A percentile compares a stretch with the other conserved stretches of the same genome.
These are phyloP conservation scores for Hippocampus mohnikei DNA, from an alignment of 2,113 vertebrate genomes.

Conservation along the genomic window DNA sequence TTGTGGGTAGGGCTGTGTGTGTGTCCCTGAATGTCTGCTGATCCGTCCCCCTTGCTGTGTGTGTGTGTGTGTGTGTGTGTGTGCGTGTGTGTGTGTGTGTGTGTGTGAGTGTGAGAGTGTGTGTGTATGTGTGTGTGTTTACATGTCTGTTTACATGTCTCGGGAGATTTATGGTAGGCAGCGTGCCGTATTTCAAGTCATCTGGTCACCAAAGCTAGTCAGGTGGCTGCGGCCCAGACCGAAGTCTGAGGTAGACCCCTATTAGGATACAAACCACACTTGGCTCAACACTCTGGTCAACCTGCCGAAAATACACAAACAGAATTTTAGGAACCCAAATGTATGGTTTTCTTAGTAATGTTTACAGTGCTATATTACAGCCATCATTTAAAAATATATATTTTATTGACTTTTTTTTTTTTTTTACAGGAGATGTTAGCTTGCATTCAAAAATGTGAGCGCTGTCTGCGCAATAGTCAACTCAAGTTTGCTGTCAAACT, in stretches of 20 bases:
- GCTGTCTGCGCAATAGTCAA: too few species aligned
- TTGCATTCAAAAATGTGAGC: too few species aligned
- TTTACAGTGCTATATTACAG: not conserved
- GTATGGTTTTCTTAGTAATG: not conserved
- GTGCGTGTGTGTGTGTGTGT: not conserved
- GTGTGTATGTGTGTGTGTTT: too few species aligned
- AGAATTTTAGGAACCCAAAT: constrained; percentile 34
- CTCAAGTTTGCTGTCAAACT: too few species aligned
- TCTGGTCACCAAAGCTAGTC: constrained; percentile 59
- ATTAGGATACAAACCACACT: constrained; percentile 58
- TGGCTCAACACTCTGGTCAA: constrained; percentile 35
- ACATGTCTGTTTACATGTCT: constrained; percentile 56
- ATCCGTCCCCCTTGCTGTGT: constrained; percentile 13
- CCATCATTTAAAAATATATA: too few species aligned
- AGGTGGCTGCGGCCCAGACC: constrained; percentile 54
- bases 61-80: not conserved
- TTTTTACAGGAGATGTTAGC: too few species aligned
- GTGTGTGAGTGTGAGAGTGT: constrained; percentile 5
- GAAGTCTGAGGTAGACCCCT: constrained; percentile 49
- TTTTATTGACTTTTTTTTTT: not conserved
- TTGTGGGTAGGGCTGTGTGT: not conserved
- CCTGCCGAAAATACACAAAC: constrained; percentile 32
- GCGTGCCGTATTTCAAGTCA: constrained; percentile 56
- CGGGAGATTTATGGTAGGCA: constrained; percentile 54
- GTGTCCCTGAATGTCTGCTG: constrained; percentile 12